A percentile compares a stretch with the other conserved stretches of the same genome.
phyloP scores from a whole-genome alignment of 2,113 vertebrate species.

The Phoenicopterus ruber region DNA sequence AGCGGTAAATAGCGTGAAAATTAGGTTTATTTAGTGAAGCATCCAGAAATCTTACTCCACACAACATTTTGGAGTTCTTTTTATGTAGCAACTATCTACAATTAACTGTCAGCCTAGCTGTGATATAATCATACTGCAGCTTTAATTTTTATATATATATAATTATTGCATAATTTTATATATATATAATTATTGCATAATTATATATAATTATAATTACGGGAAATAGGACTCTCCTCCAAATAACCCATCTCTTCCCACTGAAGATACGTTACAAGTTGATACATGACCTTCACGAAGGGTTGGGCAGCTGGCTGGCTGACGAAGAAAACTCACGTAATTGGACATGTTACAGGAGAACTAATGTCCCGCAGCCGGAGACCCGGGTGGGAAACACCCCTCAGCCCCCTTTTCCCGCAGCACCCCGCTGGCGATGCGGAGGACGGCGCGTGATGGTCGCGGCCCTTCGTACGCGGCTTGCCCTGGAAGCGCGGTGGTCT shows the following conservation, averaged over 20 bases:
- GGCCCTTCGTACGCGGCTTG: accelerated
- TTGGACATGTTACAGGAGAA: neutral
- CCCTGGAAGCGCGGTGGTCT: neutral
- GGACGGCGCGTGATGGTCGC: accelerated
- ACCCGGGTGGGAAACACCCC: accelerated
- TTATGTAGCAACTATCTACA: neutral
- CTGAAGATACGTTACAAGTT: accelerated
- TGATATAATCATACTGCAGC: neutral
- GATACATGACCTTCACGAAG: neutral
- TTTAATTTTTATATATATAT: neutral
- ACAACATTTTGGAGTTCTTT: neutral
- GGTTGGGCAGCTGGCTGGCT: neutral
- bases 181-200: neutral
- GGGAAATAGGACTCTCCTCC: neutral
- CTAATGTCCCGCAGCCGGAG: accelerated
- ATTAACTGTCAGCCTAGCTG: neutral
- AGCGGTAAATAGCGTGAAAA: neutral
- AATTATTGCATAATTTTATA: neutral
- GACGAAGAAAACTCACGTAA: accelerated
- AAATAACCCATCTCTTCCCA: neutral
- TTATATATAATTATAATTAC: neutral
- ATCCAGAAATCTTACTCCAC: neutral
- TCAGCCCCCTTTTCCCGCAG: accelerated
- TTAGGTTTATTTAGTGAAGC: neutral
- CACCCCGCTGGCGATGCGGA: accelerated